A percentile compares a stretch with the other conserved stretches of the same genome.
These are phyloP conservation scores for Cottoperca gobio DNA, from an alignment of 2,797 vertebrate species.

Conservation along the genomic window DNA sequence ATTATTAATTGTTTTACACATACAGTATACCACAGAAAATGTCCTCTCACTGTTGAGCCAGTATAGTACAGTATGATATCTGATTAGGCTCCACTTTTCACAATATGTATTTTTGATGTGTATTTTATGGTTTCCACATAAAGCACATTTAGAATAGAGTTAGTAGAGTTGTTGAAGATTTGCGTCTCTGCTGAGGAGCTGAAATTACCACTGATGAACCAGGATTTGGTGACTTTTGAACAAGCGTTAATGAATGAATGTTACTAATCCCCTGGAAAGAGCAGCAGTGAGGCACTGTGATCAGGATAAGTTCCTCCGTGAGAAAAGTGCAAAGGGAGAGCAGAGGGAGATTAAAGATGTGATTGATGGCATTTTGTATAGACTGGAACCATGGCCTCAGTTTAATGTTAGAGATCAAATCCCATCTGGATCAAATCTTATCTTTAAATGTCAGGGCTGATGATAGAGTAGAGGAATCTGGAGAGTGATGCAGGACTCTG, in stretches of 20 bases:
- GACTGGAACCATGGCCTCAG: conserved; percentile 57
- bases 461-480: conserved; percentile 56
- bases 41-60: background rate
- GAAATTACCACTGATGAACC: conserved; percentile 2
- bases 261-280: conserved; percentile 21
- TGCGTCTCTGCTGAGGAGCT: background rate
- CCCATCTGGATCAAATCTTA: conserved; percentile 73
- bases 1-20: conserved; percentile 39
- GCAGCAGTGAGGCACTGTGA: conserved; percentile 35
- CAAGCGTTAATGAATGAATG: conserved; percentile 14
- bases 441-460: conserved; percentile 70
- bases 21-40: background rate
- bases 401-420: conserved; percentile 77
- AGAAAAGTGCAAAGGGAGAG: conserved; percentile 56
- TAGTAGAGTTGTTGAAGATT: background rate
- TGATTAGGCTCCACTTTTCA: background rate
- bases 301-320: conserved; percentile 36
- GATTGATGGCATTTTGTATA: conserved; percentile 66
- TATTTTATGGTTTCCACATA: background rate
- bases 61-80: background rate
- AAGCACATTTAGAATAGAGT: background rate
- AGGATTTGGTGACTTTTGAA: conserved; percentile 25
- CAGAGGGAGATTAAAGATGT: conserved; percentile 61
- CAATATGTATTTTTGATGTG: background rate
- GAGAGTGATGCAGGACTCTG: conserved; percentile 50